Base-by-base conservation (phyloP, 2,113 vertebrate genomes). In the Thalassarche chlororhynchos region DNA sequence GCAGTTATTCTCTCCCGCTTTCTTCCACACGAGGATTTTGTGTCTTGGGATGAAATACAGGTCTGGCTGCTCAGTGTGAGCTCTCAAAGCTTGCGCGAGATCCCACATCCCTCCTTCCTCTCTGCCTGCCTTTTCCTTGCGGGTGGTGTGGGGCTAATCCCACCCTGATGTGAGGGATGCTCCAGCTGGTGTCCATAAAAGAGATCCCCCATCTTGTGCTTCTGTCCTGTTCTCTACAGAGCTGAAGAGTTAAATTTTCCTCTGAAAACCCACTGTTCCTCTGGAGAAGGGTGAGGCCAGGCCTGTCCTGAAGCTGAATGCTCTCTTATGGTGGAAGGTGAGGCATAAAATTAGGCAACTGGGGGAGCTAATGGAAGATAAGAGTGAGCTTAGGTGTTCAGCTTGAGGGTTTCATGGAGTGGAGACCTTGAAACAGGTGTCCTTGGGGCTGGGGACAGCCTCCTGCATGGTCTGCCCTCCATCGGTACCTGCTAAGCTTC, bases 71-170 rank as follows among this genome's bases (percentile, higher is more conserved):
- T 87, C n/a, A 10, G 9, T 8, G 51, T 49, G 87, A 81, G 80
- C 72, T 78, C 77, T 40, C 25, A 42, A 36, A 81, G 28, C 46
- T 36, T 36, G 36, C 2, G 3, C 2, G 6, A 42, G 42, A 68
- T 23, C 75, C 15, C 12, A 5, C 2, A 2, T 26, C 2, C 17
- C 32, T 8, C 3, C 3, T 34, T 23, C 21, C 19, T 54, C 34
- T 52, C 69, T 81, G 26, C 34, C 46, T 8, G 18, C 1, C 14
- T 32, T 46, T 49, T 81, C 17, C 38, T 51, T 26, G 24, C 0
- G 0, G 44, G 64, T 1, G 2, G 12, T 10, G 16, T 34, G 62
- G 70, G 32, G 28, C 28, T 83, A 38, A 15, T 5, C 4, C 31
- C 26, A 42, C 12, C 12, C 12, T 76, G 69, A 23, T 3, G 1